Base-by-base conservation (phyloP, 2,888 invertebrate genomes). In the Lasioglossum leucozonium region DNA sequence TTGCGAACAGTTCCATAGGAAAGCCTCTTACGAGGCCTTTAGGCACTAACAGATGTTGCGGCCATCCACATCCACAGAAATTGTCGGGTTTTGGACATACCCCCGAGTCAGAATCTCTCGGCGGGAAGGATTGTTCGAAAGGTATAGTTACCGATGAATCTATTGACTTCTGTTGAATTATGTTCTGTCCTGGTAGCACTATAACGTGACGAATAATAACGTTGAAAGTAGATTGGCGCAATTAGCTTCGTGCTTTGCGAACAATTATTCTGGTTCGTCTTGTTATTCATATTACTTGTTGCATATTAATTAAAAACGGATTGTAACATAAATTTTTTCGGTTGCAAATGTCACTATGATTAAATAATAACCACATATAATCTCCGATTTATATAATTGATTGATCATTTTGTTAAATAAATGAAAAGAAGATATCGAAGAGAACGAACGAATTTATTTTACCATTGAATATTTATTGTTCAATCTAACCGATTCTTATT, bases 11-110 rank as follows among this genome's bases (percentile, higher is more conserved):
- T 88, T 97, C 96, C 92, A 97, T 96, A 0, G 95, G 95, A 94
- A 96, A 96, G 0, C 98, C 98, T 82, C 96, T 95, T 0, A 95
- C 92, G 5, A 94, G 97, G 4, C 98, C 98, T 95, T 96, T 97
- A 0, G 98, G 97, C 55, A 98, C 90, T 10, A 98, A 96, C 96
- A 98, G 96, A 94, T 98, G 98, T 85, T 98, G 97, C 0, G 98
- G 98, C 98, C 98, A 98, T 76, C 98, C 98, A 92, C 98, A 98
- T 84, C 98, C 98, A 95, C 98, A 98, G 96, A 97, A 98, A 95
- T 97, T 97, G 95, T 97, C 97, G 89, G 97, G 98, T 82, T 97
- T 96, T 96, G 95, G 55, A n/a, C 55, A n/a, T 11, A 95, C 95
- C 81, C 95, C 89, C 0, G 95, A 95, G 0, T 96, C 95, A 65